Percentiles rank a stretch among this genome's conserved stretches.
Evolutionary conservation across 2,113 vertebrate species (phyloP).

Genomic region (Myrmecophaga tridactyla): DNA sequence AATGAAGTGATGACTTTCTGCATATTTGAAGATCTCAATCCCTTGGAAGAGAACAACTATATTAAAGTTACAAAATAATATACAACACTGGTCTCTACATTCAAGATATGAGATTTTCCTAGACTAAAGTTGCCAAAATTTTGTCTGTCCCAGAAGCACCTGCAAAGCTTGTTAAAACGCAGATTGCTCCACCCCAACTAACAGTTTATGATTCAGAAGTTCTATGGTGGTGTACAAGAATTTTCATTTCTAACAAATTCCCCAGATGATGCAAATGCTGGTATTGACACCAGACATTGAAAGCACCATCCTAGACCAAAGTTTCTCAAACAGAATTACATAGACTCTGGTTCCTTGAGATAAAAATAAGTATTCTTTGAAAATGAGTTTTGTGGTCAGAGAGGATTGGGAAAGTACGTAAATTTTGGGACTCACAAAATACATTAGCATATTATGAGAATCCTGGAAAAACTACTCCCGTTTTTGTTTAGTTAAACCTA

Average conservation of each 20-base stretch:
- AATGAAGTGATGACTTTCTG: neutral
- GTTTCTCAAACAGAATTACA: neutral
- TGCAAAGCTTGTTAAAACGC: neutral
- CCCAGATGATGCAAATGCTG: neutral
- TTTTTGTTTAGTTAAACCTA: conserved; percentile 7
- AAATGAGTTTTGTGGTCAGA: neutral
- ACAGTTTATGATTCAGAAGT: neutral
- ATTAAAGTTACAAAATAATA: neutral
- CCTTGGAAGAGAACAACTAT: neutral
- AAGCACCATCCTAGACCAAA: neutral
- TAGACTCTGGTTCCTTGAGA: neutral
- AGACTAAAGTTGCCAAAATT: neutral
- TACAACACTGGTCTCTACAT: neutral
- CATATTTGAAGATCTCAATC: neutral
- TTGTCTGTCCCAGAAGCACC: neutral
- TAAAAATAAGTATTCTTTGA: neutral
- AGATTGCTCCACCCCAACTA: neutral
- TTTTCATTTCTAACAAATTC: neutral
- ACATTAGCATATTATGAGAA: neutral
- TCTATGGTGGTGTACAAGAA: neutral
- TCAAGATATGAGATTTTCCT: neutral
- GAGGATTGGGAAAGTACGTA: neutral
- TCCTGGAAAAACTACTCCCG: neutral
- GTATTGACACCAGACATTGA: neutral
- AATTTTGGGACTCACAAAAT: conserved; percentile 12